A percentile compares a stretch with the other conserved stretches of the same genome.
phyloP scores from a whole-genome alignment of 2,797 vertebrate genomes.

The Buphagus erythrorhynchus region DNA sequence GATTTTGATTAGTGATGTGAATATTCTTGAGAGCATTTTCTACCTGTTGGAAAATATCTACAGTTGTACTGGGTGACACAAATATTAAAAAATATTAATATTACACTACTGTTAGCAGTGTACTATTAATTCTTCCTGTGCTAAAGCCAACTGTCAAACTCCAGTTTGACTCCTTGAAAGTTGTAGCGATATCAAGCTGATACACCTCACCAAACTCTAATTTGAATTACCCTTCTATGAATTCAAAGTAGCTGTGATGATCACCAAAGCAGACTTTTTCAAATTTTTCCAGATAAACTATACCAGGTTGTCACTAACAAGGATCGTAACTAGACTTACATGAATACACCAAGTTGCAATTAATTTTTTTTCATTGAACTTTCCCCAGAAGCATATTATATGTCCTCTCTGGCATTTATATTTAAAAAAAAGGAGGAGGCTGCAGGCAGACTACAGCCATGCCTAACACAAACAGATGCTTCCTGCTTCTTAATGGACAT shows the following conservation, averaged over 20 bases:
- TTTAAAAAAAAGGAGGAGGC: background rate
- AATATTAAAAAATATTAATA: background rate
- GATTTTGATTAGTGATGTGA: background rate
- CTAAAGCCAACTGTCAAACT: background rate
- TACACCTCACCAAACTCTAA: background rate
- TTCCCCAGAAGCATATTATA: background rate
- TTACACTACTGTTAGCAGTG: background rate
- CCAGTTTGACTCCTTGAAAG: background rate
- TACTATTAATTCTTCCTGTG: background rate
- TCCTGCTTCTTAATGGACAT: conserved; percentile 62
- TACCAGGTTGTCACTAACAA: background rate
- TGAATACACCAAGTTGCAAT: background rate
- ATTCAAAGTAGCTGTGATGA: background rate
- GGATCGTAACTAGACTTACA: background rate
- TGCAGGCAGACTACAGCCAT: conserved; percentile 30
- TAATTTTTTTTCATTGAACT: background rate
- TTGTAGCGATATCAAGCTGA: background rate
- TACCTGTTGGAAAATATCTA: conserved; percentile 5
- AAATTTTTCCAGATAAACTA: background rate
- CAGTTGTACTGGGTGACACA: background rate
- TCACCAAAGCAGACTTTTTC: background rate
- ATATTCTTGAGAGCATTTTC: background rate
- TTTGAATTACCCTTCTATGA: background rate
- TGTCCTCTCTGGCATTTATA: conserved; percentile 18
- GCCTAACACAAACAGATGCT: conserved; percentile 55